These are phyloP conservation scores for Watsonalla cultraria DNA, from an alignment of 2,888 invertebrate genomes.

Conservation along the genomic window DNA sequence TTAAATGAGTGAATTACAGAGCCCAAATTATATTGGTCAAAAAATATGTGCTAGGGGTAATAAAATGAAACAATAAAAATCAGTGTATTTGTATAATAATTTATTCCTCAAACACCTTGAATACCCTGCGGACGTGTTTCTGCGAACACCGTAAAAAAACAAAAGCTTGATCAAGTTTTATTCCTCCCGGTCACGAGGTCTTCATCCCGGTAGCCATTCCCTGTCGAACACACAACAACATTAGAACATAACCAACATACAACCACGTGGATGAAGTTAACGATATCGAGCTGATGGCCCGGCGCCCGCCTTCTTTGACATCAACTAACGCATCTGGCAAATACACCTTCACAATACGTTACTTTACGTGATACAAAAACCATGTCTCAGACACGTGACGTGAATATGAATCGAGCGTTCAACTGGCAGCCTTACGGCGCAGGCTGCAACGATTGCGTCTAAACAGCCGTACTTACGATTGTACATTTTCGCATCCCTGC, in stretches of 20 bases:
- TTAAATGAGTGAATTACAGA: too few relatives aligned
- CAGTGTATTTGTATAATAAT: neutral
- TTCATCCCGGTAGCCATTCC: constrained; percentile 31
- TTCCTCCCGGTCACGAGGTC: neutral
- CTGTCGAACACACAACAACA: constrained; percentile 26
- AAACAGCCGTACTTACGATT: constrained; percentile 59
- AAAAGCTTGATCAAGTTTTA: neutral
- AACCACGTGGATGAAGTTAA: neutral
- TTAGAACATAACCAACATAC: constrained; percentile 4
- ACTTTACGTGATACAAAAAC: neutral
- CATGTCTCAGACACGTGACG: constrained; percentile 8
- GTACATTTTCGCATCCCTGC: constrained; percentile 30
- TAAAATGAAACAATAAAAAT: neutral
- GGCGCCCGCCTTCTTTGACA: neutral
- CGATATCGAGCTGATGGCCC: neutral
- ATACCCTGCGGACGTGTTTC: neutral
- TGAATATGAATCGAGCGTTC: constrained; percentile 9
- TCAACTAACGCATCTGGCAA: neutral
- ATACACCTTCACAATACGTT: neutral
- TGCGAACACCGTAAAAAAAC: neutral
- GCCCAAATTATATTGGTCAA: too few relatives aligned
- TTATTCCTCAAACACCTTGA: neutral
- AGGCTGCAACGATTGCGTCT: constrained; percentile 21
- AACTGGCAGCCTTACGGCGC: constrained; percentile 20
- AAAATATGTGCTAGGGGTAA: too few relatives aligned